Base-by-base conservation (phyloP, 2,797 vertebrate genomes). In the Carapus acus region DNA sequence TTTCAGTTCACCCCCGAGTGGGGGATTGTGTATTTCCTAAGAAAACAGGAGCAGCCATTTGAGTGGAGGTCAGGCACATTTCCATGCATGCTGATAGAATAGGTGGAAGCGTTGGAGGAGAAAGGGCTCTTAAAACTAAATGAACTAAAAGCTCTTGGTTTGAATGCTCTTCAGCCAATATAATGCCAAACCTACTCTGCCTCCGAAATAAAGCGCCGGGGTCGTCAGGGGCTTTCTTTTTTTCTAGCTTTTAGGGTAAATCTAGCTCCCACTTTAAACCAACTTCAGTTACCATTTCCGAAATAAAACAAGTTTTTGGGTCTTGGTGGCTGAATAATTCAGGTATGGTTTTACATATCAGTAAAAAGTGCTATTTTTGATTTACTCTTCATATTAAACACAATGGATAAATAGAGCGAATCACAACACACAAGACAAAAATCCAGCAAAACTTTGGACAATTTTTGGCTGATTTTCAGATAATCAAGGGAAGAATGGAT, bases 91-190 rank as follows among this genome's bases (percentile, higher is more conserved):
- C 62, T 33, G 70, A 70, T 48, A 57, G 77, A 81, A 77, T 63
- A 68, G 72, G 75, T 79, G 73, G 74, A 69, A 67, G 81, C 70
- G 76, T 82, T 77, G 81, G 81, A 84, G 77, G 80, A 81, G 83
- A 78, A 81, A 77, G 71, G 74, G 73, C 83, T 81, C 79, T 82
- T 74, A 67, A 79, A 79, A 74, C 76, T 73, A 82, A 83, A 81
- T 81, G 76, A 85, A 84, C 82, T 80, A 83, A 85, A 86, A 85
- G 83, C 85, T 83, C 82, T 84, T 76, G 69, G 75, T 80, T 72
- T 81, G 80, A 84, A 83, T 76, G 73, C 80, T 82, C 84, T 85
- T 80, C 79, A 84, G 65, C 40, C 19, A 8, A 31, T 74, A 74
- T 78, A 81, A 71, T 78, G 65, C 44, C 47, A 71, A 79, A 81